These are phyloP conservation scores for Pitta sordida DNA, from an alignment of 2,113 vertebrate species.

Conservation along the genomic window DNA sequence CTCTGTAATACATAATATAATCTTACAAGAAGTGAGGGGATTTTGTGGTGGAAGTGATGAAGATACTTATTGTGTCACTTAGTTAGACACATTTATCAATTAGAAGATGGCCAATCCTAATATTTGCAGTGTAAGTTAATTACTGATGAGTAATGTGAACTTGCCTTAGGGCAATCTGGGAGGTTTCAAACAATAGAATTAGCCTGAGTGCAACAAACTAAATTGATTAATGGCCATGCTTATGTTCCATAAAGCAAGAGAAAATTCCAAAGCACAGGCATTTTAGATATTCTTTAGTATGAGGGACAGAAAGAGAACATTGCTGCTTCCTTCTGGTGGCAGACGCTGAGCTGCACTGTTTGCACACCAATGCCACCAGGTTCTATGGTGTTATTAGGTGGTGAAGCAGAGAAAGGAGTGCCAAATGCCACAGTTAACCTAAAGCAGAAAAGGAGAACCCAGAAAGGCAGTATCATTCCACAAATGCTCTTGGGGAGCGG, in stretches of 20 bases:
- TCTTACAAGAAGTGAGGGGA: fast-evolving
- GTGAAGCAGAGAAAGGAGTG: neutral
- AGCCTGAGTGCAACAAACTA: neutral
- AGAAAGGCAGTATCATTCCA: neutral
- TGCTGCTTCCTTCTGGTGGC: neutral
- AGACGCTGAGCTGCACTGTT: neutral
- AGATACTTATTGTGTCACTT: neutral
- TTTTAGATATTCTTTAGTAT: neutral
- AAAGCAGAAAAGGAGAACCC: neutral
- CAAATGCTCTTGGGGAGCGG: neutral
- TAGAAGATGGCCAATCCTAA: neutral
- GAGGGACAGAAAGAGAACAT: neutral
- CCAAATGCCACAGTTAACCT: neutral
- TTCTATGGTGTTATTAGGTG: too few species aligned
- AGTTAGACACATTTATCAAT: neutral
- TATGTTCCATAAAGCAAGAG: neutral
- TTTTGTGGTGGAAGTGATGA: neutral
- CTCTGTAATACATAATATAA: neutral
- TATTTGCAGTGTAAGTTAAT: neutral
- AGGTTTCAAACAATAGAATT: neutral
- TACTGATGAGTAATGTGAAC: neutral
- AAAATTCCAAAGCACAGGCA: neutral
- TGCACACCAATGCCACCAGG: neutral
- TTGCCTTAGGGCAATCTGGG: neutral
- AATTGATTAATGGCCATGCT: neutral